Percentiles rank a stretch among this genome's conserved stretches.
phyloP scores from a whole-genome alignment of 2,797 vertebrate genomes.

The Eulemur albifrons region DNA sequence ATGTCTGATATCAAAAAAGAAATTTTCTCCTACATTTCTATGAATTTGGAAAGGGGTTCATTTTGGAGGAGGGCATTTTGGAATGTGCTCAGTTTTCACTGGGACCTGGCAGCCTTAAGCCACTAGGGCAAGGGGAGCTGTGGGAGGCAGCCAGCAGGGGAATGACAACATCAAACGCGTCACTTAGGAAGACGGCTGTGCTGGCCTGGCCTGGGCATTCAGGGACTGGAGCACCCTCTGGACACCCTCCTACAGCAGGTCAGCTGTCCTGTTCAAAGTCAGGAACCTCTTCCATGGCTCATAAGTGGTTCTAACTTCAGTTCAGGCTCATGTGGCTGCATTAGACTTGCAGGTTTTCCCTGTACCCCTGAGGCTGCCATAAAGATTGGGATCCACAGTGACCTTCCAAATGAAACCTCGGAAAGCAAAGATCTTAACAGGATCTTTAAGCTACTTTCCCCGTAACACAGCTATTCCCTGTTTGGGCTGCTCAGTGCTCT shows the following conservation, averaged over 20 bases:
- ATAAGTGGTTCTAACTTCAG: not conserved
- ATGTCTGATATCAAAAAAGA: not conserved
- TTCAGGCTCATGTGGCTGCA: not conserved
- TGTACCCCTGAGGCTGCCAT: no score
- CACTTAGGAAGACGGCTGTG: no score
- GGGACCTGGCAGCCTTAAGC: not conserved
- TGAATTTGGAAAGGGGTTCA: not conserved
- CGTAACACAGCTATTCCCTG: not conserved
- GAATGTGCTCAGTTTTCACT: not conserved
- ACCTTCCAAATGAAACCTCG: not conserved
- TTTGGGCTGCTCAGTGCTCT: not conserved
- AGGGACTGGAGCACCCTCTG: no score
- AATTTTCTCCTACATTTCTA: not conserved
- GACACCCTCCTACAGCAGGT: not conserved
- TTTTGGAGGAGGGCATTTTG: not conserved
- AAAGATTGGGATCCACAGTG: not conserved
- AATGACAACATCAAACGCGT: not conserved
- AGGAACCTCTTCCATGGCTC: not conserved
- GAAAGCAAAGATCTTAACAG: not conserved
- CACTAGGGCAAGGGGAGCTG: not conserved
- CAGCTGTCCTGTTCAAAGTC: not conserved
- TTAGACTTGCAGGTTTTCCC: not conserved
- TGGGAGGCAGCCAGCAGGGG: not conserved
- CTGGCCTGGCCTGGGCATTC: not conserved
- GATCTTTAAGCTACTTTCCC: not conserved